Evolutionary conservation across 2,888 invertebrate genomes (phyloP).

Genomic region (Cryptus viduatorius): DNA sequence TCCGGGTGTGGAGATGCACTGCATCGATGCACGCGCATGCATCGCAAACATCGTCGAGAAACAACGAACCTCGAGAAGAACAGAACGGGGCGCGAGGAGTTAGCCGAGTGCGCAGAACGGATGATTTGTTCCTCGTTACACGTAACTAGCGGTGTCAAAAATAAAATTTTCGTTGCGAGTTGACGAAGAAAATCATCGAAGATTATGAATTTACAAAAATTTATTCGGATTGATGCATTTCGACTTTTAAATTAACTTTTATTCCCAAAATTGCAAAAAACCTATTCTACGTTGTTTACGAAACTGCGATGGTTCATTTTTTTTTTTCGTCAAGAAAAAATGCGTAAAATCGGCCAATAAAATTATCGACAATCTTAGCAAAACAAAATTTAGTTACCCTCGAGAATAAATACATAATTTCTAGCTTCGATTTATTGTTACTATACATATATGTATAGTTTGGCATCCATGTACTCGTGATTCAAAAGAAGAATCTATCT

Average conservation of each 20-base stretch:
- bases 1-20: slow-evolving; percentile 64
- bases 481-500: slow-evolving; percentile 30
- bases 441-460: not conserved
- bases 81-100: not conserved
- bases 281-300: too few relatives aligned
- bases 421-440: slow-evolving; percentile 10
- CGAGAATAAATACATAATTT: not conserved
- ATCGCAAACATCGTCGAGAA: slow-evolving; percentile 53
- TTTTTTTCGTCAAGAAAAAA: too few relatives aligned
- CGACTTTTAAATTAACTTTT: not conserved
- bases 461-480: slow-evolving; percentile 1
- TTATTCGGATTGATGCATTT: not conserved
- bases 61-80: slow-evolving; percentile 27
- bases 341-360: too few relatives aligned
- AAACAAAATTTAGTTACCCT: not conserved
- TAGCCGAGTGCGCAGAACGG: not conserved
- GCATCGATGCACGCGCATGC: slow-evolving; percentile 60
- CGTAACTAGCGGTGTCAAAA: slow-evolving; percentile 6
- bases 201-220: not conserved
- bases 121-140: slow-evolving; percentile 25
- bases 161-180: not conserved
- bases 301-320: too few relatives aligned
- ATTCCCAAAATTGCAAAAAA: not conserved
- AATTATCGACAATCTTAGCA: too few relatives aligned
- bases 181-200: not conserved